Evolutionary conservation across 2,888 invertebrate species (phyloP).

Genomic region (Heteromurus nitidus): DNA sequence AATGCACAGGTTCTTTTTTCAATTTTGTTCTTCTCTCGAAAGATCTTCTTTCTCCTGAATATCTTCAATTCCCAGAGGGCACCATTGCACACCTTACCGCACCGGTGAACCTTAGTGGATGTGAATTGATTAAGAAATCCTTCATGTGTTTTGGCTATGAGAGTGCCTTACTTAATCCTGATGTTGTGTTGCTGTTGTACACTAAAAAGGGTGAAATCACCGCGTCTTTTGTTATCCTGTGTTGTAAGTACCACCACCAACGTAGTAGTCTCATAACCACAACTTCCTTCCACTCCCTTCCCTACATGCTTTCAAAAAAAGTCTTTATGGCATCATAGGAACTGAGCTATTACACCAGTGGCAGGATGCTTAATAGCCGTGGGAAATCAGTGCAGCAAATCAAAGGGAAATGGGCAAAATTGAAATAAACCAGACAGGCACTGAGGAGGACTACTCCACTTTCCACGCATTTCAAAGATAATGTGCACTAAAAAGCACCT

Average conservation of each 20-base stretch:
- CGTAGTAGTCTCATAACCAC: conserved; percentile 12
- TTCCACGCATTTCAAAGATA: too few relatives aligned
- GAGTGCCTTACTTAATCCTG: too few relatives aligned
- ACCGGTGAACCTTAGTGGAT: not conserved
- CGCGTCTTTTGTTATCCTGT: not conserved
- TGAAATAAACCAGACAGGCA: too few relatives aligned
- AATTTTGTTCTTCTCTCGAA: not conserved
- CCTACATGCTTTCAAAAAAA: conserved; percentile 3
- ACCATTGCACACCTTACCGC: not conserved
- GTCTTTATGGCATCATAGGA: not conserved
- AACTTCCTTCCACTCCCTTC: conserved; percentile 6
- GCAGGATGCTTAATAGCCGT: conserved; percentile 38
- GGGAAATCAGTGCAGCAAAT: conserved; percentile 31
- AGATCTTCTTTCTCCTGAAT: not conserved
- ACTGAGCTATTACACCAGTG: not conserved
- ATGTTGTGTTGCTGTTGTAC: too few relatives aligned
- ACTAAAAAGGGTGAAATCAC: too few relatives aligned
- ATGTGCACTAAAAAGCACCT: too few relatives aligned
- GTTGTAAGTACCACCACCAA: not conserved
- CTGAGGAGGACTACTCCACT: too few relatives aligned
- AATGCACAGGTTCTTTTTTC: not conserved
- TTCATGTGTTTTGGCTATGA: not conserved
- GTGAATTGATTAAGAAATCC: not conserved
- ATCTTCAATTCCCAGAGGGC: not conserved
- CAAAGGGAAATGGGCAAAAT: not conserved